phyloP scores from a whole-genome alignment of 2,113 vertebrate species.

The Chiloscyllium plagiosum region DNA sequence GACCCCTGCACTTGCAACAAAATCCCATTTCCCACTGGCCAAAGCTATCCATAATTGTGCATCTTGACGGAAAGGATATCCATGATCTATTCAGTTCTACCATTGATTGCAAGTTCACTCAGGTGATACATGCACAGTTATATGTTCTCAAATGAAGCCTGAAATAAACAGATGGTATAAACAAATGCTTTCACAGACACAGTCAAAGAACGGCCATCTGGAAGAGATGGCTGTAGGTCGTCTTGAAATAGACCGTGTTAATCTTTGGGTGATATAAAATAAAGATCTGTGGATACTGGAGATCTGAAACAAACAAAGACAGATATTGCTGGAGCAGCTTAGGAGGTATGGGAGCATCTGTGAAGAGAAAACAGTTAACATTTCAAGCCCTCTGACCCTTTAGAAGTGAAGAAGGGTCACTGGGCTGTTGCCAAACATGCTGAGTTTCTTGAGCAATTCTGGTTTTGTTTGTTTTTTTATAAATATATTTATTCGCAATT shows the following conservation, averaged over 20 bases:
- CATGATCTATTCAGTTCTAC: not conserved
- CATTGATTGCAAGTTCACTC: not conserved
- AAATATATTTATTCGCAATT: no score
- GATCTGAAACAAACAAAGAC: no score
- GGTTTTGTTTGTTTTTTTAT: no score
- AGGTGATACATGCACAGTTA: not conserved
- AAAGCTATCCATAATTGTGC: not conserved
- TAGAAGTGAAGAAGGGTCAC: no score
- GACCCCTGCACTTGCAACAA: not conserved
- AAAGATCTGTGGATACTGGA: no score
- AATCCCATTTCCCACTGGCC: not conserved
- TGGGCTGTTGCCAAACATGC: no score
- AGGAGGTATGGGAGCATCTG: no score
- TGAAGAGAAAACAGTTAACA: no score
- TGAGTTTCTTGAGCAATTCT: no score
- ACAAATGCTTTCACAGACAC: not conserved
- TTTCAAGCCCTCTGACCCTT: no score
- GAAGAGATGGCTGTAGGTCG: not conserved
- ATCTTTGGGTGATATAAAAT: no score
- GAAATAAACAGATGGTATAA: not conserved
- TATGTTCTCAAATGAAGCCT: not conserved
- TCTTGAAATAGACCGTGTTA: not conserved
- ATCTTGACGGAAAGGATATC: not conserved
- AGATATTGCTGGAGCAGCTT: no score
- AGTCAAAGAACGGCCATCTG: not conserved